These are phyloP conservation scores for Nesoenas mayeri DNA, from an alignment of 2,113 vertebrate genomes.

Conservation along the genomic window DNA sequence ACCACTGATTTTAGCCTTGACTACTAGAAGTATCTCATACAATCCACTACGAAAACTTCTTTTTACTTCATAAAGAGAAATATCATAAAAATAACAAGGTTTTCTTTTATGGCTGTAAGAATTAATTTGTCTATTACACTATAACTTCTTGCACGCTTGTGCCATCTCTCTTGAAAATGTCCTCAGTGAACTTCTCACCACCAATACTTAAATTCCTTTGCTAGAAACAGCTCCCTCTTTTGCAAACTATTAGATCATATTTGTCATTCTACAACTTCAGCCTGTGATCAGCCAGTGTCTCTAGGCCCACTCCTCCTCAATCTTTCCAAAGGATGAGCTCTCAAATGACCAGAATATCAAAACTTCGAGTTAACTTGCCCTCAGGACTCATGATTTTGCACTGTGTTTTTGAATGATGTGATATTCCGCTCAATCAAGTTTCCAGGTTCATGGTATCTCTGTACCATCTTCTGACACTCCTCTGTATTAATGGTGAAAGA, in stretches of 20 bases:
- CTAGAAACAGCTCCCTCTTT: background rate
- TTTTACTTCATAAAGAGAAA: background rate
- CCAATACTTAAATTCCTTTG: background rate
- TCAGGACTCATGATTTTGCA: background rate
- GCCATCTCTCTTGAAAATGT: background rate
- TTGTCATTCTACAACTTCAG: background rate
- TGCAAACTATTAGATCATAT: background rate
- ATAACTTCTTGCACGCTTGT: background rate
- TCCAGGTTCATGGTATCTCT: background rate
- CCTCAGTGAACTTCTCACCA: background rate
- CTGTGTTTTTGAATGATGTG: rapidly evolving
- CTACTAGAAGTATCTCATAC: background rate
- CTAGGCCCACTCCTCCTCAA: background rate
- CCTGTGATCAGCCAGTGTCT: background rate
- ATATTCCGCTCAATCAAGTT: background rate
- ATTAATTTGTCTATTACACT: background rate
- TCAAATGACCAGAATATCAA: background rate
- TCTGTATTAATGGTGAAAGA: background rate
- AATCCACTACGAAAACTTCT: background rate
- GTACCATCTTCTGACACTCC: background rate
- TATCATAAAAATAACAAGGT: rapidly evolving
- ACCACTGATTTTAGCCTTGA: background rate
- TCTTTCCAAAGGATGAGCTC: background rate
- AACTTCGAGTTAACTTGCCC: background rate
- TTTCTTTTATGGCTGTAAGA: background rate